phyloP scores from a whole-genome alignment of 2,797 vertebrate genomes.

The Syndactyla subalaris region DNA sequence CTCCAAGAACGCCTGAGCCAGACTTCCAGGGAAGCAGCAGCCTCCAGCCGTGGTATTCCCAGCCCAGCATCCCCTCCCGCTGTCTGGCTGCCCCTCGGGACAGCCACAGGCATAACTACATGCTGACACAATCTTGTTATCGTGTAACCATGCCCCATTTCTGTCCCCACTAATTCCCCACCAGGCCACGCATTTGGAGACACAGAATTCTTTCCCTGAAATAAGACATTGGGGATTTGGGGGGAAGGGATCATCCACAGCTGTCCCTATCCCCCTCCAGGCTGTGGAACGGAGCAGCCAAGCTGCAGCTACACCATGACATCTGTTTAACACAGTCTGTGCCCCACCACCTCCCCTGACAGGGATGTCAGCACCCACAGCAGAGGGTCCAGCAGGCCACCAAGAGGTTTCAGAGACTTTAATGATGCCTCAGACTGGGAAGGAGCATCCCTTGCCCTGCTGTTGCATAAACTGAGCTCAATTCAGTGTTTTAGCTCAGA shows the following conservation, averaged over 20 bases:
- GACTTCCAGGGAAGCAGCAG: not conserved
- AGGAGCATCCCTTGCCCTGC: not conserved
- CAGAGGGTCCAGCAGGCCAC: not conserved
- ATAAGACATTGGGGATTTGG: not conserved
- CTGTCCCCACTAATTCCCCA: constrained; percentile 30
- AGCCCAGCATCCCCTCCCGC: not conserved
- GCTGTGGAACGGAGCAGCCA: accelerated
- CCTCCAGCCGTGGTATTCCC: not conserved
- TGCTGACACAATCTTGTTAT: constrained; percentile 62
- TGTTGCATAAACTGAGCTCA: accelerated
- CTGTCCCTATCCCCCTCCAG: constrained; percentile 44
- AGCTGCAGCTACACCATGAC: not conserved
- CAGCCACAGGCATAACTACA: constrained; percentile 22
- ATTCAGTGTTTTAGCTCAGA: not conserved
- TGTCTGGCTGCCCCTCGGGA: not conserved
- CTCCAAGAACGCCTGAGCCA: not conserved
- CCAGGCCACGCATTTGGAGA: constrained; percentile 45
- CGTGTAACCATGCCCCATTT: not conserved
- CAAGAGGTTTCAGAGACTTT: not conserved
- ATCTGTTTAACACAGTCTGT: not conserved
- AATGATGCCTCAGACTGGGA: not conserved
- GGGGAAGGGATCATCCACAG: constrained; percentile 45
- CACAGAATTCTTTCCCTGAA: constrained; percentile 53
- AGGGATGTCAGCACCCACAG: accelerated
- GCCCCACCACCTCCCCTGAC: not conserved